Evolutionary conservation across 2,888 invertebrate species (phyloP), one percentile per base, ranked within the genome.

Genomic region (Hesperia comma): DNA sequence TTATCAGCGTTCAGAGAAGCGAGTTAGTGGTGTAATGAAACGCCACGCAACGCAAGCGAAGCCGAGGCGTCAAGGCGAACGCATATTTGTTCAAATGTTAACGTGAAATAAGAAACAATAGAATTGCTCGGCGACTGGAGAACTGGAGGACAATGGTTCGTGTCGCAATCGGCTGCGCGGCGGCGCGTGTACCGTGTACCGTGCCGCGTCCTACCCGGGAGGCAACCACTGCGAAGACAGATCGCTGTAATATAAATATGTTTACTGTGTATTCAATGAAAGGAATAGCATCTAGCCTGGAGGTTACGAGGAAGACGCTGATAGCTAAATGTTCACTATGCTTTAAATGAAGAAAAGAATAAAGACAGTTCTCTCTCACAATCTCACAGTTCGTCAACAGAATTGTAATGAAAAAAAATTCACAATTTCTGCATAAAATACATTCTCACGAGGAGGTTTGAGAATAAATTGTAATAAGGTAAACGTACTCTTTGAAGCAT

Each of bases 81-180:
- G 57, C 51, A 64, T 51, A 57, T 64, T 64, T 64, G 64, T 64
- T 58, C 51, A 64, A 64, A 64, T 58, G 58, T 64, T 64, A 64
- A 57, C 64, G 41, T 58, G 64, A 58, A 64, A 64, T 58, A 32
- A 40, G 58, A 64, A 64, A 64, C 64, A 64, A 64, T 64, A 64
- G 64, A 64, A 64, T 64, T 64, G 64, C 40, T 51, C 57, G 41
- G 51, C 40, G 57, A 57, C 33, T 51, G 51, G 51, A 51, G 51
- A 26, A 51, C 51, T 26, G 51, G 51, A 51, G 51, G 46, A 51
- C 63, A 57, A 61, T 58, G 58, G 58, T 58, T 32, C 17, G 58
- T 58, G 43, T 46, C 58, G 58, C 58, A 58, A 58, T 21, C 26
- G 17, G 46, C 41, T 41, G 8, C 57, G 57, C 58, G 32, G 32